Evolutionary conservation across 2,113 vertebrate species (phyloP), one percentile per base, ranked within the genome.

Genomic region (Cyprinodon tularosa): DNA sequence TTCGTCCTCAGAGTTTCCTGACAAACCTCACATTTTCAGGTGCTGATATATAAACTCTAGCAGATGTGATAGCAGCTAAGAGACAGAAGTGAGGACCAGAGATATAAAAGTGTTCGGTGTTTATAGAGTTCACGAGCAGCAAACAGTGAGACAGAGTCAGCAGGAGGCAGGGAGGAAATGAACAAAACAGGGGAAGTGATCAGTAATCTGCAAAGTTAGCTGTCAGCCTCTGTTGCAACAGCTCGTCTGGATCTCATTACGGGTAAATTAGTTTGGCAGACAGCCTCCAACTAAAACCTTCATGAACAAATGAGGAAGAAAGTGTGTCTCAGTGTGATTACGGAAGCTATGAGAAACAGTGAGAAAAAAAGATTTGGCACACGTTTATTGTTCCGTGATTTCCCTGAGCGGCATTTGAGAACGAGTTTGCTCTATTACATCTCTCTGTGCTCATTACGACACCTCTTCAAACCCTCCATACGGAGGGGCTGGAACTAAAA

Each of bases 161-260:
- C 11, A 8, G 68, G 50, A 64, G 70, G 17, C 74, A 60, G 63
- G 67, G 71, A 85, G 85, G 88, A 89, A 83, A 86, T 83, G 72
- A 89, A 88, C 90, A 89, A 86, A 81, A 67, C 65, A 82, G 59
- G 61, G 90, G 88, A 90, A 89, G 80, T 90, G 74, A 87, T 90
- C 89, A 84, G 76, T 82, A 80, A 90, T 85, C 78, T 78, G 74
- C 73, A 67, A 13, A 11, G 60, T 44, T 81, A 70, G 73, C 78
- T 81, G 79, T 85, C 82, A 85, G 73, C 76, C 80, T 81, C 66
- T 65, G 76, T 29, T 73, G 47, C 71, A 78, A 69, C 79, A 74
- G 71, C 29, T 50, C 72, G 81, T 82, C 84, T 87, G 84, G 89
- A 86, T 88, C 82, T 89, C 84, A 89, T 88, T 89, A 85, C 76